Evolutionary conservation across 2,888 invertebrate genomes (phyloP), one percentile per base, ranked within the genome.

Genomic region (Laothoe populi): DNA sequence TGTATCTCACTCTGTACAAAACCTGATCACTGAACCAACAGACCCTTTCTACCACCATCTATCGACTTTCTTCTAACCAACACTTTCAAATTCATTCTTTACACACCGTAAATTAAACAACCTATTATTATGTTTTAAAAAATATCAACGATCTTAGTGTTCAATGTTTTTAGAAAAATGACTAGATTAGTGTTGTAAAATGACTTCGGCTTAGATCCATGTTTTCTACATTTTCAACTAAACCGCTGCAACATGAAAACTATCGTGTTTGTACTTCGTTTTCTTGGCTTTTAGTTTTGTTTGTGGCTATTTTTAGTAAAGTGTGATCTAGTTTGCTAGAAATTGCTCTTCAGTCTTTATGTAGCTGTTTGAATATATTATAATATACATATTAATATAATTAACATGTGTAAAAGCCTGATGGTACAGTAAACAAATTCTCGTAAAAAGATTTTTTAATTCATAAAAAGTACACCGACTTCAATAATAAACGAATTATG

Each of bases 31-130:
- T 4, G 16, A 19, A 19, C 53, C 53, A 19, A 53, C 19, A 19
- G 11, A 35, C 19, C 19, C 19, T 35, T 53, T 35, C 19, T n/a
- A n/a, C n/a, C n/a, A n/a, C n/a, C 31, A 11, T 19, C 53, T 53
- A 19, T 53, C 8, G 19, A 31, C 53, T 48, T 53, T 53, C 53
- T 53, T 31, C 53, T 53, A 53, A 53, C 53, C 31, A 4, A 53
- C 53, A 53, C 53, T 53, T 53, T 53, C 53, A 53, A 53, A 49
- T 49, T 49, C 26, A 49, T 49, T 35, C 53, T 53, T 10, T 49
- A 53, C 53, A 53, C 53, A 53, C 53, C 16, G 31, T 49, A 16
- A 53, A 35, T 53, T 53, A 53, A 53, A 31, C 19, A 35, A 1
- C 35, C 16, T 49, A 16, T 31, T 19, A 16, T 11, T 26, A n/a